These are phyloP conservation scores for Phasianus colchicus DNA, from an alignment of 2,113 vertebrate species.

Conservation along the genomic window DNA sequence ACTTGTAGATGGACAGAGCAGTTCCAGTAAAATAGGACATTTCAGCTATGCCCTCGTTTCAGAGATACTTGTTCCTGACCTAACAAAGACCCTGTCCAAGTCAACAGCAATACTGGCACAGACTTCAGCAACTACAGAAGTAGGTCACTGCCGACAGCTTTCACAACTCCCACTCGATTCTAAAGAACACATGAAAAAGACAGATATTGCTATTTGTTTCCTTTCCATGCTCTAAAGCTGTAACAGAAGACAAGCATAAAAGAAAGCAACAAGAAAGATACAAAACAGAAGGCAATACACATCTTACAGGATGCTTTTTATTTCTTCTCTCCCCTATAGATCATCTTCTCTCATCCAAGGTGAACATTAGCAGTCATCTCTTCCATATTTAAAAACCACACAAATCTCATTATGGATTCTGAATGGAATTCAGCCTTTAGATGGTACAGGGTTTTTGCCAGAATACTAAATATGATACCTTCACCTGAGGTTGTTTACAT, in stretches of 20 bases:
- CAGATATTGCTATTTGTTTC: background rate
- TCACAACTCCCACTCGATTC: conserved; percentile 2
- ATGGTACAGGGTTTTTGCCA: background rate
- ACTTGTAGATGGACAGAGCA: background rate
- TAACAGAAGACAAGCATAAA: background rate
- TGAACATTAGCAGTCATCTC: background rate
- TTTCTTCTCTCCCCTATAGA: background rate
- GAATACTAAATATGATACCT: background rate
- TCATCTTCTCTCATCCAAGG: background rate
- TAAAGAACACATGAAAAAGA: conserved; percentile 12
- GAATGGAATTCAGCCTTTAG: background rate
- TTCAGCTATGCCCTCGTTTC: conserved; percentile 34
- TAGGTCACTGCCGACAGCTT: background rate
- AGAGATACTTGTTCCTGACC: background rate
- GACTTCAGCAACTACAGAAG: conserved; percentile 28
- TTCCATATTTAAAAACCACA: background rate
- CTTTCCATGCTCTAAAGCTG: background rate
- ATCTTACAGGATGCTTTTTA: background rate
- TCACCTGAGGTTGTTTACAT: background rate
- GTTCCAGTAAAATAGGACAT: background rate
- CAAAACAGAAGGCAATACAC: background rate
- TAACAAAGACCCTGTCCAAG: conserved; percentile 23
- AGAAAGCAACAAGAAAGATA: background rate
- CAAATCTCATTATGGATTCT: background rate
- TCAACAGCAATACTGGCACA: conserved; percentile 17